Base-by-base conservation (phyloP, 2,797 vertebrate species). In the Adrianichthys oophorus region DNA sequence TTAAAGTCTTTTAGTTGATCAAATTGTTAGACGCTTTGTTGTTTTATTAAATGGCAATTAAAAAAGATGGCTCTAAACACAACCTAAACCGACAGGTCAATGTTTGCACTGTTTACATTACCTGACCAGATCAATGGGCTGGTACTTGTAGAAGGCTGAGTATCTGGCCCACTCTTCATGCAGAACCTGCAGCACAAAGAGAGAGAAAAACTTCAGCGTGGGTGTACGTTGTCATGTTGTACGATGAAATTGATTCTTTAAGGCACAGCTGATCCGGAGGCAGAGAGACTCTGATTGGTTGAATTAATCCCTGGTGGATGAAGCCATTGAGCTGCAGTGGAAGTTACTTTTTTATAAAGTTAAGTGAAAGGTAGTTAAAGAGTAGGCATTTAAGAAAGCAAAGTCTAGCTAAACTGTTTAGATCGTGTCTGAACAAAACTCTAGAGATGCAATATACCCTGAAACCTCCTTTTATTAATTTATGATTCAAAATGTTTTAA, bases 41-140 rank as follows among this genome's bases (percentile, higher is more conserved):
- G 19, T 21, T 21, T 21, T 21, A 21, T 21, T 2, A 21, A 21
- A 21, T 21, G 2, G 19, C 10, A 37, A 4, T 13, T 37, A 13
- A 45, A 45, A 7, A 45, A 8, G n/a, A 10, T 7, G 10, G 10
- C 7, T 44, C 7, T 45, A 18, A 18, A 19, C 15, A 14, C 13
- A 15, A 13, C 18, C 18, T 2, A 2, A 23, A 21, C 18, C 14
- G n/a, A 29, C 6, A 43, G 41, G 41, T 10, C 15, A 26, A 16
- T 23, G 47, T 5, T 24, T 16, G 23, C n/a, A 26, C 29, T 1
- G 21, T 29, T 51, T 5, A 37, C 14, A 23, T 69, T 94, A 98
- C 97, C 97, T 97, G 92, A 99, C 95, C 13, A 98, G 94, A 80
- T 98, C 93, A 59, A 99, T 91, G 72, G 98, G 98, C 77, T 99